Evolutionary conservation across 1,140 invertebrate species (phyloP).

Genomic region (Diplogasteroides magnus): DNA sequence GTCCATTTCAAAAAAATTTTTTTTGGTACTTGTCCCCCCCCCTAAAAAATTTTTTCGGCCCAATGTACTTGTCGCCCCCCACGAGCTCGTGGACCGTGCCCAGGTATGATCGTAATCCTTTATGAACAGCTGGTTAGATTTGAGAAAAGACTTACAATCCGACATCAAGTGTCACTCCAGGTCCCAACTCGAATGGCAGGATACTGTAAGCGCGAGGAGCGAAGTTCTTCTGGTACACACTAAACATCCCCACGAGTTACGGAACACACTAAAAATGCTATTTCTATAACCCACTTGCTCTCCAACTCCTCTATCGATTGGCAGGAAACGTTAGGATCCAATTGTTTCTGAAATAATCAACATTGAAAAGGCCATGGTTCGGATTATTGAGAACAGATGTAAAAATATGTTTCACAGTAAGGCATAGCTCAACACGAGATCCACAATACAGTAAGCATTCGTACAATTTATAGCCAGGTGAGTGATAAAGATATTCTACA

Average conservation of each 20-base stretch:
- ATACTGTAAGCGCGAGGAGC: not conserved
- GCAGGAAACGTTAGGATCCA: not conserved
- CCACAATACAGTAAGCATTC: not conserved
- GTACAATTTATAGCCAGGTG: no score
- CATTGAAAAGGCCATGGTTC: not conserved
- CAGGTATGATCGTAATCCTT: no score
- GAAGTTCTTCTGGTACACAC: not conserved
- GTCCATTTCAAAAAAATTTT: no score
- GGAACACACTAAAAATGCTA: not conserved
- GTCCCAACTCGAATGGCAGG: not conserved
- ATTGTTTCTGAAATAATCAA: not conserved
- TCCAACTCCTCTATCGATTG: not conserved
- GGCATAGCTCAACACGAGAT: not conserved
- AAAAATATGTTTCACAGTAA: not conserved
- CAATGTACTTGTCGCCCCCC: no score
- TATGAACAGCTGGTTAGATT: no score
- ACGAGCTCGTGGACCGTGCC: no score
- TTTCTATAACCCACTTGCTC: not conserved
- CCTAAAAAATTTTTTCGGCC: no score
- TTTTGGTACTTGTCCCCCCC: no score
- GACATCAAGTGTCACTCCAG: not conserved
- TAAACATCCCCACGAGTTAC: not conserved
- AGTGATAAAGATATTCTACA: no score
- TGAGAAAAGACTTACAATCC: not conserved
- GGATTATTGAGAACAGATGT: not conserved